Base-by-base conservation (phyloP, 2,888 invertebrate species). In the Orchesella flavescens region DNA sequence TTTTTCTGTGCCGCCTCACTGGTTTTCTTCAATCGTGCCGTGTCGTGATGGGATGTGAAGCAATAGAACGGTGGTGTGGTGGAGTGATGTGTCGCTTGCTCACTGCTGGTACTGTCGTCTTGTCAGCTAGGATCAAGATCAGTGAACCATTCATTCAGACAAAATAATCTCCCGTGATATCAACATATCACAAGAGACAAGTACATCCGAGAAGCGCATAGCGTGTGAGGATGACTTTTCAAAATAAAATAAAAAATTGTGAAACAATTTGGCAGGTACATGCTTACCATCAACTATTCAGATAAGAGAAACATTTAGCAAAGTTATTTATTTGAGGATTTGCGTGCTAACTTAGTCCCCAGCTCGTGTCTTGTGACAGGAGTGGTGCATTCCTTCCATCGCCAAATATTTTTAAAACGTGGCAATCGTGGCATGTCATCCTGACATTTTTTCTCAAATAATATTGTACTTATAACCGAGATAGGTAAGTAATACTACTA, bases 121-220 rank as follows among this genome's bases (percentile, higher is more conserved):
- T 69, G 68, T 69, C 68, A 69, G 46, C 68, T 69, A 69, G 49
- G 68, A 69, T 69, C 68, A 69, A 69, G 66, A 66, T 66, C 66
- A 66, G 66, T 66, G 66, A 66, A 66, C 66, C 66, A 66, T 66
- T 34, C 66, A 66, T 66, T 49, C 19, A 49, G 49, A 69, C 49
- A 69, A 15, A 17, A 19, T 69, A 69, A 69, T 69, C 68, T 23
- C 44, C 19, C 13, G 19, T 61, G 61, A 61, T 61, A 61, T 61
- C 61, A 61, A 61, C 61, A 61, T 61, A 13, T 61, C 61, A 61
- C 34, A 7, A 34, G 34, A 34, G 34, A 34, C 34, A 34, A 34
- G 34, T 34, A 34, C 34, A 34, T 34, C 34, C 34, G 34, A 34
- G 7, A 34, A 7, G 3, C 34, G 49, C 61, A 21, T 61, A n/a